A percentile compares a stretch with the other conserved stretches of the same genome.
Evolutionary conservation across 2,888 invertebrate genomes (phyloP).

Genomic region (Sclerodermus sp.): DNA sequence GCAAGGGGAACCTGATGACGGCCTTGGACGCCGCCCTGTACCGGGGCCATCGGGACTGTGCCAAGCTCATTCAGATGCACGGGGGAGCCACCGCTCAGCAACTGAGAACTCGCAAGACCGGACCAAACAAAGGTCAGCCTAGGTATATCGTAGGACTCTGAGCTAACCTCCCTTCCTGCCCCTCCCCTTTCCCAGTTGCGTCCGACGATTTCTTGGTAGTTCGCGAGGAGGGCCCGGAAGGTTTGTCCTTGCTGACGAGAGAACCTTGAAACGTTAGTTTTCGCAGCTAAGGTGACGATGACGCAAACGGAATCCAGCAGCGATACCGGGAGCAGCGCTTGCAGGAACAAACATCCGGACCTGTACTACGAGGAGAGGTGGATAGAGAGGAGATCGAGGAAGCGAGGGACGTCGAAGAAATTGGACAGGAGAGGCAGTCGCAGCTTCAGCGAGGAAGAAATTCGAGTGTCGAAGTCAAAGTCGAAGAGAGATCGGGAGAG

Average conservation of each 20-base stretch:
- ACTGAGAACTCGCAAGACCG: constrained; percentile 34
- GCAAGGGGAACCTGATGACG: constrained; percentile 83
- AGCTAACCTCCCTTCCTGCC: too few species aligned
- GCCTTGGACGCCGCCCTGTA: constrained; percentile 89
- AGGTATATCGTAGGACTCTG: too few species aligned
- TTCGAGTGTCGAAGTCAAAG: constrained; percentile 58
- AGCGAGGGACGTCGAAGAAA: constrained; percentile 36
- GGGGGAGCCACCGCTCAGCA: constrained; percentile 78
- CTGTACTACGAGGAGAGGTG: constrained; percentile 50
- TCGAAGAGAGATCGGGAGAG: constrained; percentile 37
- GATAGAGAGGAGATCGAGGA: constrained; percentile 44
- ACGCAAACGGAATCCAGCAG: constrained; percentile 36
- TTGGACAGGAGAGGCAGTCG: constrained; percentile 49
- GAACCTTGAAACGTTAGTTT: too few species aligned
- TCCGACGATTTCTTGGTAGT: too few species aligned
- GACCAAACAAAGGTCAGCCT: constrained; percentile 44
- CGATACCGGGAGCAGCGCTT: constrained; percentile 41
- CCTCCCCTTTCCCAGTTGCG: too few species aligned
- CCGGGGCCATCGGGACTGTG: constrained; percentile 84
- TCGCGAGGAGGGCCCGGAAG: too few species aligned
- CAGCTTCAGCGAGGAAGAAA: constrained; percentile 54
- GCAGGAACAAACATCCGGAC: constrained; percentile 34
- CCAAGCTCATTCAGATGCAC: constrained; percentile 88
- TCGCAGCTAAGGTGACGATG: constrained; percentile 48
- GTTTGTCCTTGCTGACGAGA: too few species aligned